Percentiles rank a stretch among this genome's conserved stretches.
Conservation (phyloP, 2,797 vertebrate genomes). For the Mustela erminea region DNA sequence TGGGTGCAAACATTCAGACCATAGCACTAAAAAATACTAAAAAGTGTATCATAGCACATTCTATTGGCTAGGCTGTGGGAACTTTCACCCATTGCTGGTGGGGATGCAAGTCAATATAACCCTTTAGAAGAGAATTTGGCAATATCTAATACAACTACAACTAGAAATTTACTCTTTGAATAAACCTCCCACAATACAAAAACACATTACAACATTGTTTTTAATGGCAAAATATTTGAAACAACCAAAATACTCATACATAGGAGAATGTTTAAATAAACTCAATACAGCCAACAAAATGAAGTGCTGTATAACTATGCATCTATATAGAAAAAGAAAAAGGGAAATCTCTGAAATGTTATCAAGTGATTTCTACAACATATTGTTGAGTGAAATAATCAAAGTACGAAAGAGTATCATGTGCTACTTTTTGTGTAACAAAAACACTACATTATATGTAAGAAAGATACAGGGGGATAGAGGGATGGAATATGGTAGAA, state of each 20-base stretch:
- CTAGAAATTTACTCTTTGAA: background rate
- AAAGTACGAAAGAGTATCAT: background rate
- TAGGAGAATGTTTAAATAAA: background rate
- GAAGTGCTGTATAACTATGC: background rate
- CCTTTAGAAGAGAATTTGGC: background rate
- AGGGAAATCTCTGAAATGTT: background rate
- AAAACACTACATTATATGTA: background rate
- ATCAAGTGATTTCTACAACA: background rate
- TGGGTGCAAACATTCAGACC: background rate
- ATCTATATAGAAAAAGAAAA: background rate
- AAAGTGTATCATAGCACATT: background rate
- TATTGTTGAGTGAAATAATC: constrained; percentile 23
- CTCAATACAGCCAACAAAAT: background rate
- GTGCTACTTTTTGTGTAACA: background rate
- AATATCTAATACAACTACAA: background rate
- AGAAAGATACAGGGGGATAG: background rate
- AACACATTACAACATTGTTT: background rate
- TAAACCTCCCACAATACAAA: background rate
- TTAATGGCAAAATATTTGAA: background rate
- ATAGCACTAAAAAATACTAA: background rate
- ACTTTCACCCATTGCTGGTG: background rate
- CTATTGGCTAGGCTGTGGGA: background rate
- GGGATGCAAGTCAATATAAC: background rate
- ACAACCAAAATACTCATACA: background rate
- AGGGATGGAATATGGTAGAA: background rate